Evolutionary conservation across 1,140 invertebrate genomes (phyloP), one percentile per base, ranked within the genome.

Genomic region (Battus philenor): DNA sequence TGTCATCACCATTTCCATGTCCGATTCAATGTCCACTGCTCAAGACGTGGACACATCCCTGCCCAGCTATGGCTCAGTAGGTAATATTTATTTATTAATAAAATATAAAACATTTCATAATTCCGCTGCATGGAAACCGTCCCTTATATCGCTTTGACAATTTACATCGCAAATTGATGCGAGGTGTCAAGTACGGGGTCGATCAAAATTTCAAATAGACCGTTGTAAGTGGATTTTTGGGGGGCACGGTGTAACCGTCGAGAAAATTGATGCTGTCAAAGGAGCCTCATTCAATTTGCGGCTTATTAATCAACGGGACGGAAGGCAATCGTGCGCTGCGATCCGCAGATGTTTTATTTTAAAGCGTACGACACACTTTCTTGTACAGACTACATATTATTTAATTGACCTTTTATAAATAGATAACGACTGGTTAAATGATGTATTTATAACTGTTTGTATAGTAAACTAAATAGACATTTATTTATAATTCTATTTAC

Each of bases 151-250:
- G 45, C 73, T 81, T 81, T 79, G 80, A 79, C 79, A 83, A 83
- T 81, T 83, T 83, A 76, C 77, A 83, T 83, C 65, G 64, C 61
- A 81, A 83, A 83, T 81, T 74, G 79, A 82, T 77, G 67, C 45
- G 76, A 71, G 70, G 73, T 84, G 80, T 81, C 80, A 78, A 76
- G 74, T 71, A 48, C 36, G 59, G 74, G 70, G 76, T 80, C 70
- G 74, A 84, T 84, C 68, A 80, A 84, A 84, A 84, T 79, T 81
- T 80, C 74, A 81, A 84, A 81, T 80, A 70, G 74, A 80, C 69
- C 54, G 34, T 49, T 64, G 24, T 75, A 84, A 82, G 76, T 82
- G 78, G 68, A 80, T 84, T 84, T 82, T 82, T 78, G 54, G 68
- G 20, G 80, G 80, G 77, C 48, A 45, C 48, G 36, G 62, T 54